Evolutionary conservation across 2,113 vertebrate genomes (phyloP).

Genomic region (Rhea pennata): DNA sequence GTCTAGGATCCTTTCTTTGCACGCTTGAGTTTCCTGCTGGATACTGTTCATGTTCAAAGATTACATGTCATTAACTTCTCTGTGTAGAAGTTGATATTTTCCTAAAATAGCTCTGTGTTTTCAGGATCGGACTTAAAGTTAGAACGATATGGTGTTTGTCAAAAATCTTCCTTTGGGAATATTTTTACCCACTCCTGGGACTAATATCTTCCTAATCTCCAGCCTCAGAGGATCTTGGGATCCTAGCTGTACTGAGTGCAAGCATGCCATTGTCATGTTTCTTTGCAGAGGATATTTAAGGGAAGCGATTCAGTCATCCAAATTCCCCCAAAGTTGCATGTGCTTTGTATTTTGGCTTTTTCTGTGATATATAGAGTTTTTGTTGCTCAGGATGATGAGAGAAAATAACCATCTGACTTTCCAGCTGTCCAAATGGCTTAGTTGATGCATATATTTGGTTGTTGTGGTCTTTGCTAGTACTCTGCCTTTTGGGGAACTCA

Average conservation of each 20-base stretch:
- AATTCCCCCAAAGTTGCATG: background rate
- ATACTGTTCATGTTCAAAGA: background rate
- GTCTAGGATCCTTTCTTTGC: background rate
- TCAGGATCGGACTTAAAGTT: background rate
- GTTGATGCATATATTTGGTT: background rate
- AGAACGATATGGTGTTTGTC: background rate
- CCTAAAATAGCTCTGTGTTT: background rate
- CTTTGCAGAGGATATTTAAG: background rate
- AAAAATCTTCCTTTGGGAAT: background rate
- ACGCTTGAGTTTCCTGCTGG: background rate
- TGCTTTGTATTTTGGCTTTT: background rate
- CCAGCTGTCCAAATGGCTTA: background rate
- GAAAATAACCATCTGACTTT: background rate
- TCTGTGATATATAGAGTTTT: background rate
- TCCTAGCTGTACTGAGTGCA: background rate
- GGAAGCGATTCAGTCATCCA: background rate
- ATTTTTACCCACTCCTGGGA: background rate
- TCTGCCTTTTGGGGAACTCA: background rate
- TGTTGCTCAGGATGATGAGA: background rate
- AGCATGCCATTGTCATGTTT: accelerated
- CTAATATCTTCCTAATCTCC: background rate
- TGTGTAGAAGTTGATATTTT: background rate
- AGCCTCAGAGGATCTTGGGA: background rate
- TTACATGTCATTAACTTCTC: background rate
- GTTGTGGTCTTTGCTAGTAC: background rate